Evolutionary conservation across 2,113 vertebrate species (phyloP).

Genomic region (Talpa occidentalis): DNA sequence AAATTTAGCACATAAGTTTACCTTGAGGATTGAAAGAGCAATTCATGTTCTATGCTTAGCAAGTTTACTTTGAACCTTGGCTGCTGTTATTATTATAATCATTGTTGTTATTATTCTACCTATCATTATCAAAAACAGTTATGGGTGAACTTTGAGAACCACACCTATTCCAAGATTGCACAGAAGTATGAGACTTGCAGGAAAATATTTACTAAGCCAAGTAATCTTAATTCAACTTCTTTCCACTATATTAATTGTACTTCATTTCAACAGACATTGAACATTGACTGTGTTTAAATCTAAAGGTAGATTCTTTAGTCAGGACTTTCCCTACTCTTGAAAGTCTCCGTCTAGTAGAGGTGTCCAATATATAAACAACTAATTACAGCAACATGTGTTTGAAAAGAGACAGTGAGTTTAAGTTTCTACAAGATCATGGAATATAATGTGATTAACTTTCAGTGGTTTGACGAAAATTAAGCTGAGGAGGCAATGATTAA

Average conservation of each 20-base stretch:
- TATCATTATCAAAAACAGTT: not conserved
- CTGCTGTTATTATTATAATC: not conserved
- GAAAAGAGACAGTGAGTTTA: not conserved
- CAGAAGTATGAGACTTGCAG: not conserved
- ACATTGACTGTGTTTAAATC: not conserved
- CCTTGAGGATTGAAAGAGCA: not conserved
- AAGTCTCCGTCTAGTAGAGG: not conserved
- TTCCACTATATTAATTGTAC: slow-evolving; percentile 1
- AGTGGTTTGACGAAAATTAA: not conserved
- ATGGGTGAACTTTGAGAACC: not conserved
- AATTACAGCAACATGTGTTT: not conserved
- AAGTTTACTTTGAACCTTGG: not conserved
- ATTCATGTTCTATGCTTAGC: not conserved
- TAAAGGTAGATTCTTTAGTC: not conserved
- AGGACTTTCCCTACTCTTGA: not conserved
- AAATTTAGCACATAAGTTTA: not conserved
- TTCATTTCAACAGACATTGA: slow-evolving; percentile 11
- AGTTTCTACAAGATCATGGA: not conserved
- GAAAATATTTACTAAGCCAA: slow-evolving; percentile 8
- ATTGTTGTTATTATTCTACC: not conserved
- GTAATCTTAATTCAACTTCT: not conserved
- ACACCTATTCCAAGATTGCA: not conserved
- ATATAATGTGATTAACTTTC: not conserved
- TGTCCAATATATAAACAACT: not conserved
- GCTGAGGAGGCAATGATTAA: not conserved